Evolutionary conservation across 2,888 invertebrate genomes (phyloP).

Genomic region (Agapetus fuscipes): DNA sequence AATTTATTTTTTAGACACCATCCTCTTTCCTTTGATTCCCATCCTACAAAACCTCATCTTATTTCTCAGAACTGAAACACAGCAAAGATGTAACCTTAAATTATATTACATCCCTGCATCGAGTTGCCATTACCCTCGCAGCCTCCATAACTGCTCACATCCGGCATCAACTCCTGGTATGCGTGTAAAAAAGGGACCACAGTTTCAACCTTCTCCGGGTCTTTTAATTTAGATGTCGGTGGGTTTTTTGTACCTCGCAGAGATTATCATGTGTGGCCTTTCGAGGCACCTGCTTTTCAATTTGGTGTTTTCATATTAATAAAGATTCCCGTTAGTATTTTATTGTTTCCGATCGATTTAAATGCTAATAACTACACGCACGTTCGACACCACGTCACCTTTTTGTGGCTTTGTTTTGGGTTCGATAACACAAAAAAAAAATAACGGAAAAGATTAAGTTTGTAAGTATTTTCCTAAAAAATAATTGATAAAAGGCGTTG

Average conservation of each 20-base stretch:
- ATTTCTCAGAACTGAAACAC: too few relatives aligned
- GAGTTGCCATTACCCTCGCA: too few relatives aligned
- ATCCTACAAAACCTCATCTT: too few relatives aligned
- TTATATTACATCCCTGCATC: too few relatives aligned
- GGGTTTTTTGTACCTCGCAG: constrained; percentile 11
- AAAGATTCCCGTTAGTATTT: constrained; percentile 17
- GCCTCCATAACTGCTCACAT: too few relatives aligned
- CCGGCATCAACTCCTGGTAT: too few relatives aligned
- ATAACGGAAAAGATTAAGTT: too few relatives aligned
- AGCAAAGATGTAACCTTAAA: too few relatives aligned
- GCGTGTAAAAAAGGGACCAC: constrained; percentile 6
- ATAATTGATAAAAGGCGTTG: too few relatives aligned
- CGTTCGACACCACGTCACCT: too few relatives aligned
- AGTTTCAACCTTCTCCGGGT: constrained; percentile 5
- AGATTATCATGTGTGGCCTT: constrained; percentile 15
- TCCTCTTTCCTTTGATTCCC: too few relatives aligned
- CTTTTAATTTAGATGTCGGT: constrained; percentile 21
- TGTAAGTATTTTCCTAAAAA: too few relatives aligned
- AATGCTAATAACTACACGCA: constrained; percentile 17
- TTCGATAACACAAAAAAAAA: not conserved
- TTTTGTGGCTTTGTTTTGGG: not conserved
- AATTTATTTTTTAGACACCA: constrained; percentile 14
- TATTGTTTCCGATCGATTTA: constrained; percentile 12
- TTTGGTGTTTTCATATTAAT: constrained; percentile 14
- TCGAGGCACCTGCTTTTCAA: constrained; percentile 17